Conservation (phyloP, 2,888 invertebrate genomes). For the Rhogogaster chlorosoma region DNA sequence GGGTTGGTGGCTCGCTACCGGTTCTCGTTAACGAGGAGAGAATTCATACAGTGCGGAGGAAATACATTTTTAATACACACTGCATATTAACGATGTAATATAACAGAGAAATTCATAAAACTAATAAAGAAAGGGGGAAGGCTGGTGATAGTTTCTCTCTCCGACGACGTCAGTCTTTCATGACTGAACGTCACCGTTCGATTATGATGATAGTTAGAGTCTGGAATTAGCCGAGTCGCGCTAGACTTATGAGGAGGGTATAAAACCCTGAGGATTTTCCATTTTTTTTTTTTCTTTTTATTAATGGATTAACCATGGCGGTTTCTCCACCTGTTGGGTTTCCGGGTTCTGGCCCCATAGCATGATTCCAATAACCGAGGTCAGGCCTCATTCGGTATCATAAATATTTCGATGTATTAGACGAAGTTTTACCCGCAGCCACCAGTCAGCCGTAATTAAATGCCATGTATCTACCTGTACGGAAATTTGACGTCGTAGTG, state of each 20-base stretch:
- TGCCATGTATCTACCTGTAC: neutral
- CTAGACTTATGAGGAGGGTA: no score
- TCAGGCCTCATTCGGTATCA: no score
- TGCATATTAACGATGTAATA: neutral
- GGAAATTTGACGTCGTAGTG: neutral
- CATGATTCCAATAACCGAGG: no score
- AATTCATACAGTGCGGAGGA: neutral
- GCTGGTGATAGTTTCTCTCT: no score
- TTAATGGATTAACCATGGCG: neutral
- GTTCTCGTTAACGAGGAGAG: neutral
- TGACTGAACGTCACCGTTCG: neutral
- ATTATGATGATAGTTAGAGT: neutral
- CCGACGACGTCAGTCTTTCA: no score
- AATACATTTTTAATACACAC: neutral
- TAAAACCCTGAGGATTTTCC: neutral
- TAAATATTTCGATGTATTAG: neutral
- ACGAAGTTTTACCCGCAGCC: conserved; percentile 3
- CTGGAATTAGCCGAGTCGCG: no score
- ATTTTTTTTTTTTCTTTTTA: neutral
- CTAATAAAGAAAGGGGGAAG: neutral
- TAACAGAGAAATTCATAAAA: neutral
- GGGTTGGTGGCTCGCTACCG: neutral
- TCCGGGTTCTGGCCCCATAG: neutral
- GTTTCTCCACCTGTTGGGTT: neutral
- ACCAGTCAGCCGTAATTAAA: conserved; percentile 36